Evolutionary conservation across 2,888 invertebrate genomes (phyloP).

Genomic region (Petrolisthes manimaculis): DNA sequence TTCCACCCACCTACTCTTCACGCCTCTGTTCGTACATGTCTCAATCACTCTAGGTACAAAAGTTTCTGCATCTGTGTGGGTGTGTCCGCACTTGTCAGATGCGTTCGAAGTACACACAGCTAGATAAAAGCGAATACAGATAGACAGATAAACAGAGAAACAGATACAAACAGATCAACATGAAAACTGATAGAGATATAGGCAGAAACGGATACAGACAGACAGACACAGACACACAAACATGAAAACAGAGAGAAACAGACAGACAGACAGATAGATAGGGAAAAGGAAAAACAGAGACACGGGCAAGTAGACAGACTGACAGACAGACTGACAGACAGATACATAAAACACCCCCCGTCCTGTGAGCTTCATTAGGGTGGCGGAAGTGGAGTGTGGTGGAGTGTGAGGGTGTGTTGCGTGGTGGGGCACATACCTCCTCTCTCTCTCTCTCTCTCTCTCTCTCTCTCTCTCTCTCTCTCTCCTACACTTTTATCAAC

Average conservation of each 20-base stretch:
- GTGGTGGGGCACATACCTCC: too few relatives aligned
- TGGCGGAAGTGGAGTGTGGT: too few relatives aligned
- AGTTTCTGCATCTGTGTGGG: too few relatives aligned
- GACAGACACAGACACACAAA: neutral
- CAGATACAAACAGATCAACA: neutral
- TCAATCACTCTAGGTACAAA: too few relatives aligned
- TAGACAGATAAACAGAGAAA: neutral
- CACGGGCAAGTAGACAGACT: neutral
- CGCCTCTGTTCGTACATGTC: too few relatives aligned
- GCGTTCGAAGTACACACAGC: neutral
- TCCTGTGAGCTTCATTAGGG: too few relatives aligned
- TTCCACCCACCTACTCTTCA: too few relatives aligned
- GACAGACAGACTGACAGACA: neutral
- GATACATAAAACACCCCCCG: neutral
- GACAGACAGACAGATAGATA: conserved; percentile 17
- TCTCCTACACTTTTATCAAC: too few relatives aligned
- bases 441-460: conserved; percentile 13
- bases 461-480: neutral
- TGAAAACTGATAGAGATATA: neutral
- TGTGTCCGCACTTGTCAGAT: too few relatives aligned
- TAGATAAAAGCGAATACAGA: neutral
- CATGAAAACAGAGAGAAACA: neutral
- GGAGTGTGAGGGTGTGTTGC: too few relatives aligned
- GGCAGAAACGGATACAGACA: neutral
- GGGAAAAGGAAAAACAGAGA: conserved; percentile 14